A percentile compares a stretch with the other conserved stretches of the same genome.
These are phyloP conservation scores for Andrena dorsata DNA, from an alignment of 2,888 invertebrate species.

Conservation along the genomic window DNA sequence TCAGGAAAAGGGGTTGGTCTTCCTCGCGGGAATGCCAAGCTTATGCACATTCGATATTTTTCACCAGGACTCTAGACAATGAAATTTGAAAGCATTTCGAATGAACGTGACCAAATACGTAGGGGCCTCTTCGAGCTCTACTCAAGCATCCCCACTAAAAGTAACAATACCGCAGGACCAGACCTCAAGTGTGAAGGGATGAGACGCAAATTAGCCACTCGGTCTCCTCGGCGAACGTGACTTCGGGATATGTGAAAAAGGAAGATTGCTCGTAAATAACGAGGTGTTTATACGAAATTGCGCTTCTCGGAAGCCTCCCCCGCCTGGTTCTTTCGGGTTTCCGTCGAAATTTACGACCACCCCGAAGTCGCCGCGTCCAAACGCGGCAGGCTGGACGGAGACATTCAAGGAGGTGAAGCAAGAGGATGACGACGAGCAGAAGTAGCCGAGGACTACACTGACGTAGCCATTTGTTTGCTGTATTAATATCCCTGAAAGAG, in stretches of 20 bases:
- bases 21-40: not conserved
- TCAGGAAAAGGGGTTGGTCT: not conserved
- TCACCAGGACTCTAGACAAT: not conserved
- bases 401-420: constrained; percentile 32
- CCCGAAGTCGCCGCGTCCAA: constrained; percentile 61
- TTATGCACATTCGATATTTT: not conserved
- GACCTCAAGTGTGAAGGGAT: constrained; percentile 1
- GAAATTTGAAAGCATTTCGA: not conserved
- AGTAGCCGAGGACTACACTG: constrained; percentile 20
- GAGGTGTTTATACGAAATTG: constrained; percentile 79
- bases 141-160: not conserved
- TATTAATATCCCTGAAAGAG: constrained; percentile 70
- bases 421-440: constrained; percentile 22
- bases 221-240: constrained; percentile 16
- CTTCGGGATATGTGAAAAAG: constrained; percentile 39
- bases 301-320: constrained; percentile 76
- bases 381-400: constrained; percentile 24
- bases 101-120: no score
- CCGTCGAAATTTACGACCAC: constrained; percentile 75
- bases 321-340: constrained; percentile 61
- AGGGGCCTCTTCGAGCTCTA: no score
- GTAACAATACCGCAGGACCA: constrained; percentile 5
- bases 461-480: constrained; percentile 46
- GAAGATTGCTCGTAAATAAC: constrained; percentile 76
- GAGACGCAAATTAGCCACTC: constrained; percentile 45